Base-by-base conservation (phyloP, 2,888 invertebrate species). In the Tipula confusa region DNA sequence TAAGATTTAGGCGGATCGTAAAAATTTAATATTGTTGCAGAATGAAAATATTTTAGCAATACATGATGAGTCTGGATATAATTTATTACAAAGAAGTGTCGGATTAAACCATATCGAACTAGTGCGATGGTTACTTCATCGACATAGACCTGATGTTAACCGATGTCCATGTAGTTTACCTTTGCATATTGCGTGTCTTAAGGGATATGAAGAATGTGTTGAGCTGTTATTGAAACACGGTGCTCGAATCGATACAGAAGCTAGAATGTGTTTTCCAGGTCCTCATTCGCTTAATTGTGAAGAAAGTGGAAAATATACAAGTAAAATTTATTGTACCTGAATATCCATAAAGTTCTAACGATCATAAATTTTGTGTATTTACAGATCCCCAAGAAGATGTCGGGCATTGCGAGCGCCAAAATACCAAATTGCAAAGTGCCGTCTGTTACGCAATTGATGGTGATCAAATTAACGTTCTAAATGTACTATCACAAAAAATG, bases 191-290 rank as follows among this genome's bases (percentile, higher is more conserved):
- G 95, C 95, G 18, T 94, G 94, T 85, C 89, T 93, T 38, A 92
- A 93, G 87, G 95, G 94, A 15, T 92, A 93, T 87, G 92, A 93
- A 86, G 93, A 93, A 85, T 93, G 93, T 86, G 93, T 94, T 13
- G 93, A 94, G 87, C 87, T 94, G 64, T 88, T 95, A 38, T 87
- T 94, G 83, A 93, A 93, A 86, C 92, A 93, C 88, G 94, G 94
- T 28, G 94, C 93, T 5, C 91, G 93, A 85, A 92, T 93, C 15
- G 94, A 94, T 88, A 92, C 93, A 0, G 94, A 94, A 87, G 93
- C 93, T 0, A 90, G 94, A 24, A 93, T 95, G 93, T 95, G 95
- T 87, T 95, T 93, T 91, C 95, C 95, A 0, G 93, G 93, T 7
- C 91, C 93, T 4, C 94, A 95, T 87, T 93, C 92, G 85, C 92